phyloP scores from a whole-genome alignment of 2,113 vertebrate species.

The Varanus komodoensis region DNA sequence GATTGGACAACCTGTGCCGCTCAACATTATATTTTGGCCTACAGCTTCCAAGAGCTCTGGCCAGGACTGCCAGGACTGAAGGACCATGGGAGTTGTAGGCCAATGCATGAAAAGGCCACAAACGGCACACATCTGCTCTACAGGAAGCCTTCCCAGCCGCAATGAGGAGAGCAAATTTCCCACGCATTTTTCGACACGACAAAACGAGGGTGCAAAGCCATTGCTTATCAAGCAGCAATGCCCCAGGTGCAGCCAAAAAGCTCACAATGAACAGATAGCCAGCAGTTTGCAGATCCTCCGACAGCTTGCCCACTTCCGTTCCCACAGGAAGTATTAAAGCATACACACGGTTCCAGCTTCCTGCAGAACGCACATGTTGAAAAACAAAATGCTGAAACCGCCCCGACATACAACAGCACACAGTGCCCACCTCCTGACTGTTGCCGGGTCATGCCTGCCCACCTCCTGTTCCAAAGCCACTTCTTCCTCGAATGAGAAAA shows the following conservation, averaged over 20 bases:
- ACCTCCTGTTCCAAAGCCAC: neutral
- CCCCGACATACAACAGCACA: neutral
- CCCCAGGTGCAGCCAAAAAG: neutral
- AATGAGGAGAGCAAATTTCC: neutral
- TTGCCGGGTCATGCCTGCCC: neutral
- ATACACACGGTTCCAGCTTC: neutral
- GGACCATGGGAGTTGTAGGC: neutral
- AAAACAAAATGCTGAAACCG: neutral
- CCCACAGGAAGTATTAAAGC: neutral
- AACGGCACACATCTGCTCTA: neutral
- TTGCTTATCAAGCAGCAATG: neutral
- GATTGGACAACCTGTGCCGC: too few relatives aligned
- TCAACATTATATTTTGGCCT: too few relatives aligned
- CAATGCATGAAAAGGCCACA: neutral
- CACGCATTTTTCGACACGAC: neutral
- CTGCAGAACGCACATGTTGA: neutral
- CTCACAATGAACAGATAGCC: neutral
- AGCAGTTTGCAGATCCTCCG: neutral
- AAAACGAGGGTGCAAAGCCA: neutral
- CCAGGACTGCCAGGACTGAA: neutral
- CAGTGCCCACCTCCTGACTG: neutral
- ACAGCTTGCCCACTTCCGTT: conserved; percentile 4
- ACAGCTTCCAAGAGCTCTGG: too few relatives aligned
- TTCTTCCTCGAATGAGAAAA: neutral
- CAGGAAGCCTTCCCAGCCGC: neutral